Conservation (phyloP, 2,888 invertebrate species). For the Carabus problematicus region DNA sequence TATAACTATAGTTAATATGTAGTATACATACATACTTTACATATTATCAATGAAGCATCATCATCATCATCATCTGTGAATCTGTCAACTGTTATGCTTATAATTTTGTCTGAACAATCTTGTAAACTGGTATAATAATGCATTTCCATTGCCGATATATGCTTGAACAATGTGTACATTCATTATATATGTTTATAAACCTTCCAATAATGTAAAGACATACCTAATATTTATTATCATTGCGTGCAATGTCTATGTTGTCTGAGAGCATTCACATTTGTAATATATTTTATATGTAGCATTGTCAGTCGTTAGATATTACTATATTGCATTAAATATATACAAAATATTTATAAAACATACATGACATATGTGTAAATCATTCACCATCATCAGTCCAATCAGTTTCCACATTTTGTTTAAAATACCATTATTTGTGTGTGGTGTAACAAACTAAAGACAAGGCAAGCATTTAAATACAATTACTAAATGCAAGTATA, state of each 20-base stretch:
- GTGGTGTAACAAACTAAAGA: too few species aligned
- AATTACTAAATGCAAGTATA: too few species aligned
- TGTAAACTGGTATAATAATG: conserved; percentile 27
- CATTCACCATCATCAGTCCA: conserved; percentile 1
- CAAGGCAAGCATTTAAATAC: too few species aligned
- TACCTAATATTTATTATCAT: conserved; percentile 32
- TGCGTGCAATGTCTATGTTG: conserved; percentile 43
- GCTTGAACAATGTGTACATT: conserved; percentile 43
- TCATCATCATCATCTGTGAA: conserved; percentile 30
- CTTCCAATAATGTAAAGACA: conserved; percentile 41
- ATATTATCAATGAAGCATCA: neutral
- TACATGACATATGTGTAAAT: neutral
- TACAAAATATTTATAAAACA: conserved; percentile 38
- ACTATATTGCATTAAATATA: conserved; percentile 42
- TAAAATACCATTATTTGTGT: too few species aligned
- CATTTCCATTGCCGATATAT: conserved; percentile 39
- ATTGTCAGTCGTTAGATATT: conserved; percentile 42
- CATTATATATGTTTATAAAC: conserved; percentile 38
- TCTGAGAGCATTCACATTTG: conserved; percentile 41
- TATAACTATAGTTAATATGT: too few species aligned
- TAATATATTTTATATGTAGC: conserved; percentile 43
- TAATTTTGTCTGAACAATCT: conserved; percentile 36
- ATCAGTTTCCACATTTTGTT: neutral
- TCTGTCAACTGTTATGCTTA: conserved; percentile 37
- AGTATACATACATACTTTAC: too few species aligned